phyloP scores from a whole-genome alignment of 1,140 invertebrate genomes.

The Neodiprion lecontei region DNA sequence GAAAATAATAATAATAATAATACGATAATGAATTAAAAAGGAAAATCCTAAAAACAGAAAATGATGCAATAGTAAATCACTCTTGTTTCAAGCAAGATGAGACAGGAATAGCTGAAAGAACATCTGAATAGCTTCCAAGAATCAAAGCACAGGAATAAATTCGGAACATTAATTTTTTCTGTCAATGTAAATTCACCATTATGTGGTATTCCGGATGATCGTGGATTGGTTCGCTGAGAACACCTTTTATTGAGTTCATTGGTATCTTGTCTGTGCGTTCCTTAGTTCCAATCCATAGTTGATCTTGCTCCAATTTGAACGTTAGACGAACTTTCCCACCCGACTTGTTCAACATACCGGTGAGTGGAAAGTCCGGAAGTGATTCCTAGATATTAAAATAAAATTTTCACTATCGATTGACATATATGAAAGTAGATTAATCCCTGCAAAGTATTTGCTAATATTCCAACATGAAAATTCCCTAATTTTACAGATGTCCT shows the following conservation, averaged over 20 bases:
- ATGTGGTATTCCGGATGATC: conserved; percentile 94
- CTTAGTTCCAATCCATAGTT: conserved; percentile 94
- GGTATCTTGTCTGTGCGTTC: conserved; percentile 92
- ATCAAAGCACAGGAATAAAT: not conserved
- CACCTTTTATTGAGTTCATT: conserved; percentile 89
- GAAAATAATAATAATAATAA: no score
- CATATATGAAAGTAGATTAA: no score
- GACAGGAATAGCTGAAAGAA: no score
- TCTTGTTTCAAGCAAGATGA: no score
- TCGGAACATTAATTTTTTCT: conserved; percentile 10
- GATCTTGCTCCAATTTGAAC: conserved; percentile 91
- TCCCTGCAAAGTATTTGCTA: no score
- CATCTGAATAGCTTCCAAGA: not conserved
- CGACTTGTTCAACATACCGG: conserved; percentile 91
- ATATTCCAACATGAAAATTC: no score
- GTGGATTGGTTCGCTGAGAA: conserved; percentile 85
- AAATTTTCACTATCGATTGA: no score
- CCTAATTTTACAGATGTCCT: no score
- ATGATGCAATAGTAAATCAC: no score
- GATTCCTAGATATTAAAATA: conserved; percentile 69
- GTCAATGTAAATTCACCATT: conserved; percentile 70
- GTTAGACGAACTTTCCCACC: conserved; percentile 93
- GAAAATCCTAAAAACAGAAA: no score
- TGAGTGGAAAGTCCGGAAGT: conserved; percentile 81
- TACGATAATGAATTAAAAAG: no score